phyloP scores from a whole-genome alignment of 2,113 vertebrate species.

The Jaculus jaculus region DNA sequence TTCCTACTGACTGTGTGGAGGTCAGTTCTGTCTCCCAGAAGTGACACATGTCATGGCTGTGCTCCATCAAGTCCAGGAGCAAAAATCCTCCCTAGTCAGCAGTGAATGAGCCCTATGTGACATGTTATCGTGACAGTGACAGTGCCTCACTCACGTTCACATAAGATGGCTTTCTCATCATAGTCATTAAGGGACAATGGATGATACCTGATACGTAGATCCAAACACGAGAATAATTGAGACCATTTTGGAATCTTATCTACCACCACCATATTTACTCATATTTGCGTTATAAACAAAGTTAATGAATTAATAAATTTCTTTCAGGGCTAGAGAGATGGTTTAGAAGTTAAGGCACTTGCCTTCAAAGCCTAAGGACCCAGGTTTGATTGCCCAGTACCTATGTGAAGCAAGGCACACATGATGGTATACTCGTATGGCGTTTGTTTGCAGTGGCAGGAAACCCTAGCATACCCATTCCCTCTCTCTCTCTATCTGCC shows the following conservation, averaged over 20 bases:
- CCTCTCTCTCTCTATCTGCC: too few species aligned
- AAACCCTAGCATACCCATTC: too few species aligned
- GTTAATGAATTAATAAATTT: neutral
- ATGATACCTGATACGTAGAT: fast-evolving
- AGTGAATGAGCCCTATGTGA: neutral
- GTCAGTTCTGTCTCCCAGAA: neutral
- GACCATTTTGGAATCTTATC: neutral
- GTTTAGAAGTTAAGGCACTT: too few species aligned
- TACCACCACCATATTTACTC: neutral
- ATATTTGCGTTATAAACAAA: neutral
- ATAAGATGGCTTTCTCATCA: neutral
- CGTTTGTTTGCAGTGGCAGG: too few species aligned
- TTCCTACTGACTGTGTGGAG: fast-evolving
- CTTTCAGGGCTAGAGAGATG: neutral
- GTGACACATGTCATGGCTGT: neutral
- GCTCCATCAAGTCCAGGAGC: neutral
- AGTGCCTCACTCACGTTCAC: neutral
- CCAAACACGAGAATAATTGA: neutral
- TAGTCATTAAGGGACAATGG: neutral
- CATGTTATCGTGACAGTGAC: neutral
- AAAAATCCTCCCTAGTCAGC: neutral
- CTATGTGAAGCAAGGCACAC: too few species aligned
- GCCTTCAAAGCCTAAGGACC: too few species aligned
- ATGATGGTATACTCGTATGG: too few species aligned
- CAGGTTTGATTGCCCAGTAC: too few species aligned